A percentile compares a stretch with the other conserved stretches of the same genome.
These are phyloP conservation scores for Microcebus tavaratra DNA, from an alignment of 2,113 vertebrate species.

Conservation along the genomic window DNA sequence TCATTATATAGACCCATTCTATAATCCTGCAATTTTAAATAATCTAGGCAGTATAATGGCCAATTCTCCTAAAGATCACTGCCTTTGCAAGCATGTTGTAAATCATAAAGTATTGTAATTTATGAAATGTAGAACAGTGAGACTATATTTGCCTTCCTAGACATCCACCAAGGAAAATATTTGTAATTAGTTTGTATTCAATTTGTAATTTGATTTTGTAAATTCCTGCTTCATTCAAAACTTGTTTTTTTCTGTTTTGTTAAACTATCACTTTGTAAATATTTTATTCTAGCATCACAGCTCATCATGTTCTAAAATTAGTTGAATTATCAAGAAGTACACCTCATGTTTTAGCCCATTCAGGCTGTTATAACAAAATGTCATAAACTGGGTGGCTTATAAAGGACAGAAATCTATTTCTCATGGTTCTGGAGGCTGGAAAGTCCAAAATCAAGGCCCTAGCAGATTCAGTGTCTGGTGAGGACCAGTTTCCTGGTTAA, in stretches of 20 bases:
- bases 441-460: background rate
- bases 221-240: background rate
- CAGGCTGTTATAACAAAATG: background rate
- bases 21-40: background rate
- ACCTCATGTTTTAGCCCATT: background rate
- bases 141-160: background rate
- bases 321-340: conserved; percentile 3
- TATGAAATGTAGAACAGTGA: conserved; percentile 47
- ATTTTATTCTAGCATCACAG: background rate
- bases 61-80: conserved; percentile 24
- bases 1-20: background rate
- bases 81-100: background rate
- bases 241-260: conserved; percentile 45
- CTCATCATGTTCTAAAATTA: conserved; percentile 17
- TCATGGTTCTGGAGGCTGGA: background rate
- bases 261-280: conserved; percentile 52
- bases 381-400: background rate
- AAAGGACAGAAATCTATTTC: background rate
- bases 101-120: conserved; percentile 25
- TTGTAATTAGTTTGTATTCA: conserved; percentile 48
- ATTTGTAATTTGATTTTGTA: conserved; percentile 54
- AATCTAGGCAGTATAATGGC: background rate
- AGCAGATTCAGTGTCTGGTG: background rate
- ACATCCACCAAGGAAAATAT: conserved; percentile 34
- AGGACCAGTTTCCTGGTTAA: background rate